These are phyloP conservation scores for Saccostrea echinata DNA, from an alignment of 1,140 invertebrate genomes.

Conservation along the genomic window DNA sequence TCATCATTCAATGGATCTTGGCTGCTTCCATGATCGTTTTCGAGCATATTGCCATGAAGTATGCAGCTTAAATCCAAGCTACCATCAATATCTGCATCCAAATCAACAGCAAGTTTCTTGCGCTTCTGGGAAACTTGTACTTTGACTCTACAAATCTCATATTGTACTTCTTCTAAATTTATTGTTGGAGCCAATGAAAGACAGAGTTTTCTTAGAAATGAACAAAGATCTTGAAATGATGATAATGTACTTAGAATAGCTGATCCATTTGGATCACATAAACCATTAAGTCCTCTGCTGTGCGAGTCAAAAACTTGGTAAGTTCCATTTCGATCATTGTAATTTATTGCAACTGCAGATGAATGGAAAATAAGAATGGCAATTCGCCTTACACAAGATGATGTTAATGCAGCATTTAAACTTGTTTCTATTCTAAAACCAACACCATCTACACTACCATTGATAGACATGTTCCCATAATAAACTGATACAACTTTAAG, in stretches of 20 bases:
- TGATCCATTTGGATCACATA: not conserved
- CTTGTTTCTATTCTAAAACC: no score
- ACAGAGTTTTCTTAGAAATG: not conserved
- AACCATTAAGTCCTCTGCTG: not conserved
- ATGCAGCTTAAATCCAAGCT: no score
- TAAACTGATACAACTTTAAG: not conserved
- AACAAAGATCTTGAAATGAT: not conserved
- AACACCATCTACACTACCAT: no score
- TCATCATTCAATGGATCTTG: no score
- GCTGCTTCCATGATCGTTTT: no score
- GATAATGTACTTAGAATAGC: not conserved
- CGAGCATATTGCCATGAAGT: no score
- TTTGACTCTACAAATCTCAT: not conserved
- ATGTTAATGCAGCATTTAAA: no score
- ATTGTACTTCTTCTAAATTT: not conserved
- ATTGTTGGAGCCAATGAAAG: not conserved
- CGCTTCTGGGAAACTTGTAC: not conserved
- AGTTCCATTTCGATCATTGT: not conserved
- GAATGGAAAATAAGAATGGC: conserved; percentile 4
- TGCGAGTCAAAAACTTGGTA: conserved; percentile 6
- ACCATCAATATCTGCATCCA: not conserved
- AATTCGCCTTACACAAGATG: not conserved
- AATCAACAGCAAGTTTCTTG: not conserved
- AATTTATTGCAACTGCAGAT: not conserved
- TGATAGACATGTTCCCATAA: not conserved